Evolutionary conservation across 2,797 vertebrate genomes (phyloP), one percentile per base, ranked within the genome.

Genomic region (Distichodus sexfasciatus): DNA sequence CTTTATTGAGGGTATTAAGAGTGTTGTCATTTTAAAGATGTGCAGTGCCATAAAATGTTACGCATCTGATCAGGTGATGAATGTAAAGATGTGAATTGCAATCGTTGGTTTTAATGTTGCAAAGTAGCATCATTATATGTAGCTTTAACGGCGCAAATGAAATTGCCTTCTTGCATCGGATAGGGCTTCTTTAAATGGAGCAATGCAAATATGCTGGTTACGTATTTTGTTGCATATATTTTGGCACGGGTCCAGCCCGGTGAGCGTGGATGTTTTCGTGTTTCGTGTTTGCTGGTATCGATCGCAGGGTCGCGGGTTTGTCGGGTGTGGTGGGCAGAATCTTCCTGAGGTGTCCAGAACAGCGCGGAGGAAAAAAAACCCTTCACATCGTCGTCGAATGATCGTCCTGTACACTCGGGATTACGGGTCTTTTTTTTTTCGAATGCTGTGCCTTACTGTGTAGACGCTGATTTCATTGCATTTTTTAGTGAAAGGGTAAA

Each of bases 31-130:
- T 79, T 64, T 74, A 69, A 75, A 77, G 77, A 75, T 79, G 81
- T 80, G 71, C 82, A 83, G 80, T 90, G 90, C 93, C 90, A 92
- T 91, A 92, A n/a, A n/a, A n/a, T n/a, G n/a, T n/a, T n/a, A n/a
- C n/a, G n/a, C n/a, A n/a, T n/a, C n/a, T n/a, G n/a, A n/a, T n/a
- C n/a, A n/a, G n/a, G n/a, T n/a, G n/a, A n/a, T n/a, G n/a, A n/a
- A n/a, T n/a, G n/a, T n/a, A n/a, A n/a, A n/a, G n/a, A n/a, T n/a
- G n/a, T n/a, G n/a, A n/a, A n/a, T n/a, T n/a, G n/a, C n/a, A n/a
- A n/a, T n/a, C n/a, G n/a, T n/a, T n/a, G n/a, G n/a, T n/a, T n/a
- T n/a, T n/a, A n/a, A n/a, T n/a, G n/a, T n/a, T n/a, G n/a, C n/a
- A n/a, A n/a, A n/a, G n/a, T n/a, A n/a, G n/a, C n/a, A n/a, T n/a